Evolutionary conservation across 2,888 invertebrate genomes (phyloP), one percentile per base, ranked within the genome.

Genomic region (Argynnis bischoffii): DNA sequence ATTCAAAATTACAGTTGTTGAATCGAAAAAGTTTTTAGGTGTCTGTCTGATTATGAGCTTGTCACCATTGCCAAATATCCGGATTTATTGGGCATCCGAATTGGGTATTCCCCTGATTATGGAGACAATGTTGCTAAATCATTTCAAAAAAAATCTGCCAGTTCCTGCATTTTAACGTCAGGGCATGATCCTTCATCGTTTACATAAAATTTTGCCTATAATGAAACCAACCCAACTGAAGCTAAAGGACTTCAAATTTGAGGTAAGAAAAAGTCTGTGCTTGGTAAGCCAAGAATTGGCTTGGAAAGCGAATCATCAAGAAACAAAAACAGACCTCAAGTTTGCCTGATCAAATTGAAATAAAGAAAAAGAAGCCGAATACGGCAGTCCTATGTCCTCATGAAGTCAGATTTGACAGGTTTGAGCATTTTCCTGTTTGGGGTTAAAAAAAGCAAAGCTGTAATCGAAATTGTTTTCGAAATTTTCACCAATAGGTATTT

Each of bases 91-190:
- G n/a, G n/a, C n/a, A n/a, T n/a, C n/a, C n/a, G n/a, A n/a, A 69
- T 13, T 73, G 73, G 72, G 66, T 16, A 69, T 31, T 63, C 63
- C 69, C n/a, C n/a, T n/a, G n/a, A n/a, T n/a, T n/a, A n/a, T n/a
- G n/a, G n/a, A n/a, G n/a, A n/a, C n/a, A n/a, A n/a, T n/a, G n/a
- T n/a, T n/a, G n/a, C n/a, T n/a, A n/a, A n/a, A n/a, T n/a, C n/a
- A n/a, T n/a, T n/a, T n/a, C n/a, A n/a, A n/a, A n/a, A n/a, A n/a
- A n/a, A n/a, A n/a, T n/a, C n/a, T n/a, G n/a, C n/a, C n/a, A n/a
- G n/a, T n/a, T n/a, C n/a, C n/a, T n/a, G n/a, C n/a, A n/a, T n/a
- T n/a, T n/a, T n/a, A n/a, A n/a, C n/a, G n/a, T n/a, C n/a, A n/a
- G n/a, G n/a, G n/a, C n/a, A n/a, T n/a, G n/a, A n/a, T n/a, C n/a